Percentiles rank a stretch among this genome's conserved stretches.
Evolutionary conservation across 2,113 vertebrate genomes (phyloP).

Genomic region (Burhinus oedicnemus): DNA sequence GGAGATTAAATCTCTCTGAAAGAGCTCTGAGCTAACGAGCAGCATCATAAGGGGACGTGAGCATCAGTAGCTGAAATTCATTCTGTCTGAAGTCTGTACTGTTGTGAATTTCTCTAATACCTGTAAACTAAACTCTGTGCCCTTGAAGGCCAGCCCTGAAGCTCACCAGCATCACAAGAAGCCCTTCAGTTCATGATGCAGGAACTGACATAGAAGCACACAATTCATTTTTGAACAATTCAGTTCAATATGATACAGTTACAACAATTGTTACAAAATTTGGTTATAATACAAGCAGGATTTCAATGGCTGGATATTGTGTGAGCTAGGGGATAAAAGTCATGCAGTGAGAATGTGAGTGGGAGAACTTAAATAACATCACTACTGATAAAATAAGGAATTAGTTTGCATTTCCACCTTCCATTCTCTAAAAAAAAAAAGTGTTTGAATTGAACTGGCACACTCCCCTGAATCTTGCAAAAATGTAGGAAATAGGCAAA

Average conservation of each 20-base stretch:
- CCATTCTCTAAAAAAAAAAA: neutral
- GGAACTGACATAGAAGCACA: neutral
- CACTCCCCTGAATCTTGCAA: neutral
- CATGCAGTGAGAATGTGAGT: neutral
- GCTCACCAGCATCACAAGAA: neutral
- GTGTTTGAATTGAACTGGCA: neutral
- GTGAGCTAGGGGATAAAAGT: neutral
- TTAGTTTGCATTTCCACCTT: neutral
- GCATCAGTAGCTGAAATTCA: neutral
- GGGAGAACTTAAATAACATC: neutral
- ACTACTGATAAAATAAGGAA: neutral
- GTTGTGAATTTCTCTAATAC: neutral
- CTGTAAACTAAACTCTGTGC: neutral
- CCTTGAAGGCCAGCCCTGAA: neutral
- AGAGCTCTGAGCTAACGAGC: neutral
- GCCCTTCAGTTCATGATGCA: neutral
- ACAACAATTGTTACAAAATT: neutral
- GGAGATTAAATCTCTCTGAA: neutral
- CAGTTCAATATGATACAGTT: neutral
- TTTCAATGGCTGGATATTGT: neutral
- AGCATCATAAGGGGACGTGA: rapidly evolving
- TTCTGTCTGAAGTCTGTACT: neutral
- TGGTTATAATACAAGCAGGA: neutral
- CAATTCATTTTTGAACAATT: neutral
- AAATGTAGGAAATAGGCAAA: neutral